Base-by-base conservation (phyloP, 2,113 vertebrate species). In the Eublepharis macularius region DNA sequence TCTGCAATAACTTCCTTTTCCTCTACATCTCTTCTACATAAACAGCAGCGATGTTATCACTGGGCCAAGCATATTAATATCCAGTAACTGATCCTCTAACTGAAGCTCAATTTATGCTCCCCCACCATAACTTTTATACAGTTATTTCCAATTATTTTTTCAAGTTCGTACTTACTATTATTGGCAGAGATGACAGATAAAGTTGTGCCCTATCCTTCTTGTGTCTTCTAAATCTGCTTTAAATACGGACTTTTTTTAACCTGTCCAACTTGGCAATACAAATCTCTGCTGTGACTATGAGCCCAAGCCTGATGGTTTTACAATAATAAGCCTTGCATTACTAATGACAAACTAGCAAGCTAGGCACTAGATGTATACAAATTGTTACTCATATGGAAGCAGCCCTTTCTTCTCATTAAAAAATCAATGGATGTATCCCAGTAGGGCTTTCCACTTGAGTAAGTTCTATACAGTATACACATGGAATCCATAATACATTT, bases 401-500 rank as follows among this genome's bases (percentile, higher is more conserved):
- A 12, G 87, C 12, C 7, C 83, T 6, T 19, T 83, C 88, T 7
- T 80, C 43, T 77, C 68, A 82, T 84, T 1, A 36, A 91, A 90
- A 88, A 86, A 51, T 21, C 73, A 47, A 88, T 9, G n/a, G 13
- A 75, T 24, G 36, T 1, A 47, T 24, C 2, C 4, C 81, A 78
- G 1, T 5, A 47, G 54, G 12, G 41, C 80, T 79, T 89, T 94
- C 85, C 78, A 80, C 11, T 84, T 70, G 65, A 80, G 36, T 26
- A 83, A 89, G 83, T 73, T 78, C 76, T 84, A 32, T 49, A 8
- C 21, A 80, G 79, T 43, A 70, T 92, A 88, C 90, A 93, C 91
- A 86, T 91, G 76, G 68, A 93, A 92, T 57, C 68, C 57, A 85
- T 87, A 87, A 63, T 41, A 90, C 43, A 87, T 84, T 70, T 88